phyloP scores from a whole-genome alignment of 2,797 vertebrate species.

The Alca torda region DNA sequence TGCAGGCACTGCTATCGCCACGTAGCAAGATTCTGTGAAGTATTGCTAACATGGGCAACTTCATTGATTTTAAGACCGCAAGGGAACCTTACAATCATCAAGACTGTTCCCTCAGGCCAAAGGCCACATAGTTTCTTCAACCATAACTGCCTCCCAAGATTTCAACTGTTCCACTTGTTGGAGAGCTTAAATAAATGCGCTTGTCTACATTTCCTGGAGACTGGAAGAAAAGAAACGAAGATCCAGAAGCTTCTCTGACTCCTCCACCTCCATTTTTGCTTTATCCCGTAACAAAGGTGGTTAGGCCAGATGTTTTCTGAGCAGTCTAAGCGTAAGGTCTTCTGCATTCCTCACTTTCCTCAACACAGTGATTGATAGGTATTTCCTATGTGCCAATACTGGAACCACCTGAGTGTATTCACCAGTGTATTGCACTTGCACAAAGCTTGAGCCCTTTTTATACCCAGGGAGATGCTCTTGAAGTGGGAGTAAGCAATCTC shows the following conservation, averaged over 20 bases:
- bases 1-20: background rate
- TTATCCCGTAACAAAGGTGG: background rate
- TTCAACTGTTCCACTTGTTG: background rate
- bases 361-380: background rate
- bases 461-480: background rate
- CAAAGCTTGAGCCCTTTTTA: background rate
- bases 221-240: background rate
- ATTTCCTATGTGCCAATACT: background rate
- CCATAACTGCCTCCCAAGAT: background rate
- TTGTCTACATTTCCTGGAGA: background rate
- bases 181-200: background rate
- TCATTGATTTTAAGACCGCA: background rate
- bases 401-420: background rate
- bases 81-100: background rate
- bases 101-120: background rate
- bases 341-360: background rate
- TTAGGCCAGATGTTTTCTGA: background rate
- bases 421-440: fast-evolving
- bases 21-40: background rate
- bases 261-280: background rate
- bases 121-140: background rate
- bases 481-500: background rate
- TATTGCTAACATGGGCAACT: background rate
- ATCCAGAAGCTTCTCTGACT: background rate
- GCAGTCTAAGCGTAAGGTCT: background rate